A percentile compares a stretch with the other conserved stretches of the same genome.
These are phyloP conservation scores for Oreohelix idahoensis DNA, from an alignment of 1,140 invertebrate genomes.

Conservation along the genomic window DNA sequence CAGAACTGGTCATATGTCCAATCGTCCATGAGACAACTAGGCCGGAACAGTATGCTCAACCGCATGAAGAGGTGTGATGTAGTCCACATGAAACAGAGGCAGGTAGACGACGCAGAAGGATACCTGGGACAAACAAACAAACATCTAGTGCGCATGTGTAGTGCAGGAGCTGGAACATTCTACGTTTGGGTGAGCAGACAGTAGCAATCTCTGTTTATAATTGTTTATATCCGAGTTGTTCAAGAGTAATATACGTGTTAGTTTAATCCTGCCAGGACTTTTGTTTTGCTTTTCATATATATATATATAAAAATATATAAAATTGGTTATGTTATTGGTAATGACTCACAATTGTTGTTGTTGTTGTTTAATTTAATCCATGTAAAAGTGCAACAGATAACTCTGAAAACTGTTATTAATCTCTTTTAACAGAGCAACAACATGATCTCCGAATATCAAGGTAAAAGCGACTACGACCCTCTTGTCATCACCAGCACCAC, in stretches of 20 bases:
- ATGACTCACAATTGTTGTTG: too few relatives aligned
- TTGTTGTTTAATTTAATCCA: too few relatives aligned
- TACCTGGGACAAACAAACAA: conserved; percentile 45
- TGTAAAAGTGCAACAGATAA: too few relatives aligned
- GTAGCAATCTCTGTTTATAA: not conserved
- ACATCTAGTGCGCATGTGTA: conserved; percentile 41
- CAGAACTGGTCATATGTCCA: conserved; percentile 56
- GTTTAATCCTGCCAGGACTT: too few relatives aligned
- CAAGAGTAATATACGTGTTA: too few relatives aligned
- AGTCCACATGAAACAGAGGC: conserved; percentile 33
- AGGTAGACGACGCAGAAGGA: conserved; percentile 31
- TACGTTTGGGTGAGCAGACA: conserved; percentile 51
- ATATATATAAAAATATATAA: not conserved
- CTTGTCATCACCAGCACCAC: conserved; percentile 2
- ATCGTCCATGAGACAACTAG: conserved; percentile 46
- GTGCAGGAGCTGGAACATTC: conserved; percentile 60
- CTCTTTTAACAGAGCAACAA: conserved; percentile 21
- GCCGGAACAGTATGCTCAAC: conserved; percentile 50
- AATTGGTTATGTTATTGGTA: too few relatives aligned
- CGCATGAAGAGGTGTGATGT: conserved; percentile 52
- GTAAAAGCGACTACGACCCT: conserved; percentile 8
- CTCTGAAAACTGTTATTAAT: too few relatives aligned
- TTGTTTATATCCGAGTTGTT: not conserved
- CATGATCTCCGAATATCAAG: conserved; percentile 32
- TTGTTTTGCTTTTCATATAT: not conserved